phyloP scores from a whole-genome alignment of 2,888 invertebrate genomes.

The Drosophila suboccidentalis region DNA sequence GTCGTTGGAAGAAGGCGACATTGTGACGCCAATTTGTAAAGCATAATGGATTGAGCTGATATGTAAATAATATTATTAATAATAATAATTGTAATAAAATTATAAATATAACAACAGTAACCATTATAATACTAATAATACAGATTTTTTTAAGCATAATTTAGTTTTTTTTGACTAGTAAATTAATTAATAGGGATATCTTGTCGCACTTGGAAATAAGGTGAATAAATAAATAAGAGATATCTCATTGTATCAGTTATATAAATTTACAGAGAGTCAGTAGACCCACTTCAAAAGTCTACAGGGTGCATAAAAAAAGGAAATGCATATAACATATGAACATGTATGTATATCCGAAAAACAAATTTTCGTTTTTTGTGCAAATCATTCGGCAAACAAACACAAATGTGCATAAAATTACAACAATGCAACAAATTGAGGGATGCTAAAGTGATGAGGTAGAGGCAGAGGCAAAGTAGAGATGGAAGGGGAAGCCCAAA shows the following conservation, averaged over 20 bases:
- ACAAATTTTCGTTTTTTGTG: constrained; percentile 72
- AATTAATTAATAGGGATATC: too few species aligned
- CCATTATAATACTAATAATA: too few species aligned
- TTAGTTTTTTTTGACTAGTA: too few species aligned
- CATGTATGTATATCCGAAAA: constrained; percentile 65
- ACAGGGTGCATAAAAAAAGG: constrained; percentile 18
- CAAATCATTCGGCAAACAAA: constrained; percentile 81
- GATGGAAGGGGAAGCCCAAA: neutral
- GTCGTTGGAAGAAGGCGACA: too few species aligned
- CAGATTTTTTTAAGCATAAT: too few species aligned
- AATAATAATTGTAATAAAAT: too few species aligned
- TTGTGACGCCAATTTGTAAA: too few species aligned
- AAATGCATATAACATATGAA: constrained; percentile 10
- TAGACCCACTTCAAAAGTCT: neutral
- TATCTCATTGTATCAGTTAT: neutral
- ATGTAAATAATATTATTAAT: too few species aligned
- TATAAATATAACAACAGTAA: too few species aligned
- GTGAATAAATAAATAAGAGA: neutral
- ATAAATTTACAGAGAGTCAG: neutral
- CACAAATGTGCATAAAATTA: constrained; percentile 81
- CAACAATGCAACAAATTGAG: constrained; percentile 80
- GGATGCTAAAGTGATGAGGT: constrained; percentile 59
- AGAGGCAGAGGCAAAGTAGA: neutral
- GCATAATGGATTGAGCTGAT: too few species aligned
- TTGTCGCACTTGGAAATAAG: too few species aligned